Evolutionary conservation across 1,140 invertebrate genomes (phyloP), one percentile per base, ranked within the genome.

Genomic region (Alviniconcha marisindica): DNA sequence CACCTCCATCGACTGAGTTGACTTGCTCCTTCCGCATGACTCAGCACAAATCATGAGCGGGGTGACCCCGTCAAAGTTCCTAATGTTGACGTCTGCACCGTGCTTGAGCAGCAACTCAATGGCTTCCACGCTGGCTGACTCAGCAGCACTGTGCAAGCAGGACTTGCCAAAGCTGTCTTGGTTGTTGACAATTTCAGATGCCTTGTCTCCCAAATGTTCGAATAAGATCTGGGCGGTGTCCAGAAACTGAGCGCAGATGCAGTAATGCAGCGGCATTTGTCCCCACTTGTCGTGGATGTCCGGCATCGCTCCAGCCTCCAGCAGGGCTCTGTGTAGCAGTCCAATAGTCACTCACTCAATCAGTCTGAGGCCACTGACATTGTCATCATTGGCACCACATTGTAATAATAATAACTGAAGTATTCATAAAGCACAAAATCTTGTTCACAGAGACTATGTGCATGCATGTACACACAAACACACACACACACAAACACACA

Each of bases 181-280:
- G 28, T 82, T 81, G 42, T 88, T 77, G 21, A 86, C 76, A 18
- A 86, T 66, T 7, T 56, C 44, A 18, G 82, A 74, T 21, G 79
- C 69, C 15, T 80, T 54, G 1, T 40, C 31, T n/a, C 85, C 77
- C n/a, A 88, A 36, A n/a, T 86, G 77, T 14, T 66, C 78, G 14
- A 80, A 24, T 2, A 80, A 2, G 56, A 96, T 96, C 3, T 94
- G 96, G 14, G 74, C 86, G 36, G 86, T 84, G 24, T 88, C 86
- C 33, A 60, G 51, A 51, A 81, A 85, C 33, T 87, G 86, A 18
- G 83, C 83, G 18, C 83, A 60, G 69, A 88, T 85, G 56, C 86
- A 85, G 60, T 85, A 87, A 84, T 86, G 87, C 24, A 88, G 77
- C 0, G 87, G 86, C 0, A 86, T 87, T 63, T 88, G 87, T 24